Conservation (phyloP, 2,797 vertebrate genomes). For the Emys orbicularis region DNA sequence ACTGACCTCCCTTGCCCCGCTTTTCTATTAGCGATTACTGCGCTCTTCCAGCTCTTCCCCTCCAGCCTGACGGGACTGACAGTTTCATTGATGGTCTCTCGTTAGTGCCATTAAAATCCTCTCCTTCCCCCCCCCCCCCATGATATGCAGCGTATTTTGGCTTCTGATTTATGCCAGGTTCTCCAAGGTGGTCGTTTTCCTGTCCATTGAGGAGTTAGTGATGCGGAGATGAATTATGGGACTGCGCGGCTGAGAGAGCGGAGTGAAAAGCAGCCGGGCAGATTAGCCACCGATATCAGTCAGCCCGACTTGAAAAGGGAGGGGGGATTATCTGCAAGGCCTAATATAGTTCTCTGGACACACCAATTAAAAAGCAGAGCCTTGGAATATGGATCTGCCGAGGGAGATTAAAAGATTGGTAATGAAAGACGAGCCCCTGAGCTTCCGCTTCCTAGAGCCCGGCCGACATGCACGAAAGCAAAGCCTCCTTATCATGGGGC, state of each 20-base stretch:
- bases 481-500: neutral
- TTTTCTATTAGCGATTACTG: neutral
- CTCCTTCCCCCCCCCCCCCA: neutral
- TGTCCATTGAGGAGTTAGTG: conserved; percentile 58
- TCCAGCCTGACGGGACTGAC: neutral
- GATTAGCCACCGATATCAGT: neutral
- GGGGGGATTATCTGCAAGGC: neutral
- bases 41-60: neutral
- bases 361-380: neutral
- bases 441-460: neutral
- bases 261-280: conserved; percentile 12
- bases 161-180: conserved; percentile 58
- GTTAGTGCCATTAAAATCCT: conserved; percentile 42
- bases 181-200: conserved; percentile 63
- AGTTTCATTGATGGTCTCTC: conserved; percentile 46
- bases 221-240: conserved; percentile 52
- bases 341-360: neutral
- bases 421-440: neutral
- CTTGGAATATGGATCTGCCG: neutral
- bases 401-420: neutral
- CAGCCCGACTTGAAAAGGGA: neutral
- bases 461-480: neutral
- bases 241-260: conserved; percentile 13
- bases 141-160: conserved; percentile 38
- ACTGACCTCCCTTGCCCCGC: neutral